Evolutionary conservation across 2,888 invertebrate species (phyloP).

Genomic region (Mesorhabditis spiculigera): DNA sequence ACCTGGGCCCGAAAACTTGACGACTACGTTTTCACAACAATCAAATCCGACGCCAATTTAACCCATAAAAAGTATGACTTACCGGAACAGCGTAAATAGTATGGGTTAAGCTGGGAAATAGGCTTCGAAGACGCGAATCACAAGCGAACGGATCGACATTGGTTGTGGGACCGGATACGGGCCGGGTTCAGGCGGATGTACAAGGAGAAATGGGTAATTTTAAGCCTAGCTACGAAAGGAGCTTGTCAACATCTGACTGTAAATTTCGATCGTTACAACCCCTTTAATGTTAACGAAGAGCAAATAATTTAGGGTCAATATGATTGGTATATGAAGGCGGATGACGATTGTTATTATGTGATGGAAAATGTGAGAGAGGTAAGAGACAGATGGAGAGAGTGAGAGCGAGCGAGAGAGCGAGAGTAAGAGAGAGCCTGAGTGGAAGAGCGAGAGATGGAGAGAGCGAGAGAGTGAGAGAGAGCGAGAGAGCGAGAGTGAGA

Average conservation of each 20-base stretch:
- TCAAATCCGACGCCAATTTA: not conserved
- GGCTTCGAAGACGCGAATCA: not conserved
- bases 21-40: not conserved
- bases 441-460: too few relatives aligned
- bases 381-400: not conserved
- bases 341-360: conserved; percentile 5
- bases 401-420: too few relatives aligned
- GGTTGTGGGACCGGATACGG: not conserved
- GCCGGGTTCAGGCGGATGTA: not conserved
- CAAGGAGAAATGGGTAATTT: not conserved
- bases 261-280: too few relatives aligned
- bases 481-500: too few relatives aligned
- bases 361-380: conserved; percentile 1
- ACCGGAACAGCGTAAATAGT: too few relatives aligned
- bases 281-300: too few relatives aligned
- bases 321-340: conserved; percentile 1
- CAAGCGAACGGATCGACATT: not conserved
- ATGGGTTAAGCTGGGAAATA: not conserved
- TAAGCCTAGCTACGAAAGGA: too few relatives aligned
- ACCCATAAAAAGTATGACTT: not conserved
- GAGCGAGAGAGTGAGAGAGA: too few relatives aligned
- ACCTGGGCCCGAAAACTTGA: not conserved
- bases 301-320: too few relatives aligned
- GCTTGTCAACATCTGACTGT: too few relatives aligned
- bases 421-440: too few relatives aligned